Evolutionary conservation across 1,140 invertebrate genomes (phyloP).

Genomic region (Ceratoteleas bidentatus): DNA sequence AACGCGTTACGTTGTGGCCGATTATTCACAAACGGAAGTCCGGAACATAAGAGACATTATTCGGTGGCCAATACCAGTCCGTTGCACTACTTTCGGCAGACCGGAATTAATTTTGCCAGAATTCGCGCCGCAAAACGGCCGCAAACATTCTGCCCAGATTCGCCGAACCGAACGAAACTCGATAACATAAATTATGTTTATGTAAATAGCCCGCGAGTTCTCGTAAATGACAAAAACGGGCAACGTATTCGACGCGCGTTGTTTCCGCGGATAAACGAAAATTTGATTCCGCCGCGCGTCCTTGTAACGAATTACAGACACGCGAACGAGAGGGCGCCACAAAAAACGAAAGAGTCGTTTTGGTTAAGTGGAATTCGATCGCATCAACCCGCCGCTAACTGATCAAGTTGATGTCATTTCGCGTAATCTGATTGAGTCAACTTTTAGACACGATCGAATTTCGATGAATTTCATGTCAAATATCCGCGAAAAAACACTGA

Average conservation of each 20-base stretch:
- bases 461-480: conserved; percentile 47
- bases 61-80: background rate
- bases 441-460: conserved; percentile 52
- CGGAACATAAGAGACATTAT: background rate
- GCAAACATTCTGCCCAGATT: background rate
- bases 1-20: too few relatives aligned
- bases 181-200: conserved; percentile 4
- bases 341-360: conserved; percentile 42
- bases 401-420: conserved; percentile 55
- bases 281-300: background rate
- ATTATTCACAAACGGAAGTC: too few relatives aligned
- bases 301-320: conserved; percentile 5
- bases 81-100: background rate
- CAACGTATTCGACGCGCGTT: background rate
- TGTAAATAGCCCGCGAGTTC: background rate
- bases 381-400: conserved; percentile 39
- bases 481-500: conserved; percentile 30
- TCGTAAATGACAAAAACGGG: background rate
- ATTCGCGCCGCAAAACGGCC: background rate
- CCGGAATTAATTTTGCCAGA: background rate
- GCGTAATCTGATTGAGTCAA: conserved; percentile 58
- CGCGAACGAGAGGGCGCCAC: background rate
- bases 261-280: conserved; percentile 1
- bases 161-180: background rate
- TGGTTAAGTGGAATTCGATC: conserved; percentile 55